phyloP scores from a whole-genome alignment of 2,888 invertebrate species.

The Hypolimnas misippus region DNA sequence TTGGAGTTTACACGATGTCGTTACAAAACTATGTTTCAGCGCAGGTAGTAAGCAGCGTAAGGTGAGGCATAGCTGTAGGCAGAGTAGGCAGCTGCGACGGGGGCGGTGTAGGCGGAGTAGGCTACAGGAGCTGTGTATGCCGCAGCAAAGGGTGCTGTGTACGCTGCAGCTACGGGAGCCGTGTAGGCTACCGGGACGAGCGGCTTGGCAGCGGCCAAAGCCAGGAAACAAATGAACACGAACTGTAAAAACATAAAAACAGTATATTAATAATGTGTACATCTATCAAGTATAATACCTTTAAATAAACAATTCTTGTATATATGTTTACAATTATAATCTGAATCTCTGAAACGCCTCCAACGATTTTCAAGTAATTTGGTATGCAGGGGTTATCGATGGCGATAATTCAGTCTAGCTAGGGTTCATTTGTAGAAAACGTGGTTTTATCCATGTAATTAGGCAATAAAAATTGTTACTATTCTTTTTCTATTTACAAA shows the following conservation, averaged over 20 bases:
- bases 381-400: too few relatives aligned
- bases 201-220: slow-evolving; percentile 73
- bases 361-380: too few relatives aligned
- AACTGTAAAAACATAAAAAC: slow-evolving; percentile 57
- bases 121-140: slow-evolving; percentile 60
- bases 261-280: background rate
- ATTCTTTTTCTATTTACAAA: too few relatives aligned
- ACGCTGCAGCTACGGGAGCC: slow-evolving; percentile 40
- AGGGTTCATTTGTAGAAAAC: too few relatives aligned
- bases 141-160: slow-evolving; percentile 53
- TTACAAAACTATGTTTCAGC: slow-evolving; percentile 13
- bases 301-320: too few relatives aligned
- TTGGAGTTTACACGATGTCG: background rate
- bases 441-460: too few relatives aligned
- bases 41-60: slow-evolving; percentile 46
- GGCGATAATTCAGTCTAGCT: too few relatives aligned
- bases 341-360: too few relatives aligned
- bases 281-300: background rate
- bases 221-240: slow-evolving; percentile 74
- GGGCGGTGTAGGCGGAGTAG: slow-evolving; percentile 54
- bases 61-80: slow-evolving; percentile 50
- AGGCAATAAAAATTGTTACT: too few relatives aligned
- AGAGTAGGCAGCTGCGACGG: slow-evolving; percentile 48
- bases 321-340: too few relatives aligned
- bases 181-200: slow-evolving; percentile 34